A percentile compares a stretch with the other conserved stretches of the same genome.
These are phyloP conservation scores for Drosophila mayri DNA, from an alignment of 1,140 invertebrate species.

Conservation along the genomic window DNA sequence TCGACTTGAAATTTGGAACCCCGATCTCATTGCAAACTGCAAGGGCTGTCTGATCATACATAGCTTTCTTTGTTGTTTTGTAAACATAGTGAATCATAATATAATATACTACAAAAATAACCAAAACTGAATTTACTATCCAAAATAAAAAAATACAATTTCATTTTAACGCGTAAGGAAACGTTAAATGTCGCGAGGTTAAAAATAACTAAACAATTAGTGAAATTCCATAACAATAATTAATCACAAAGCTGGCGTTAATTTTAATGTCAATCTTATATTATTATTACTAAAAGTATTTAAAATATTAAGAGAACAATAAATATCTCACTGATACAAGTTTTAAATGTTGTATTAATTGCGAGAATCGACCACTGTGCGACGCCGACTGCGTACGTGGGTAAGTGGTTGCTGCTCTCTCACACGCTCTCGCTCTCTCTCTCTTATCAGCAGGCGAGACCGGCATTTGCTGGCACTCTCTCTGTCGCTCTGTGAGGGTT, in stretches of 20 bases:
- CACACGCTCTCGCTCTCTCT: conserved; percentile 38
- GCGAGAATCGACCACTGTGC: conserved; percentile 1
- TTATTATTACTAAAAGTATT: not conserved
- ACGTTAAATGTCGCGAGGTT: too few relatives aligned
- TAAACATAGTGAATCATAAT: too few relatives aligned
- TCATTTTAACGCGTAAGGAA: too few relatives aligned
- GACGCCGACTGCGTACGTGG: conserved; percentile 20
- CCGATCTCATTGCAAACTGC: too few relatives aligned
- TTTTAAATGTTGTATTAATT: not conserved
- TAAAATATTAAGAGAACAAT: not conserved
- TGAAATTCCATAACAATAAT: not conserved
- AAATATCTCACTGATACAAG: not conserved
- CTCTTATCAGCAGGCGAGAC: conserved; percentile 39
- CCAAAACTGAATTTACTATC: too few relatives aligned
- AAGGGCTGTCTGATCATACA: too few relatives aligned
- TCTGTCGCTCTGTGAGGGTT: conserved; percentile 58
- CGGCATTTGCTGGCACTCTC: conserved; percentile 35
- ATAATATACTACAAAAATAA: too few relatives aligned
- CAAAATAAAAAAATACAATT: too few relatives aligned
- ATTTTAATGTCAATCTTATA: not conserved
- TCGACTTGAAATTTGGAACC: not conserved
- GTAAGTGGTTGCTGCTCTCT: conserved; percentile 45
- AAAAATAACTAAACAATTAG: too few relatives aligned
- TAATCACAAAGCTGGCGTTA: not conserved
- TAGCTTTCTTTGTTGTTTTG: too few relatives aligned